Conservation (phyloP, 2,797 vertebrate genomes). For the Nyctalus aviator region DNA sequence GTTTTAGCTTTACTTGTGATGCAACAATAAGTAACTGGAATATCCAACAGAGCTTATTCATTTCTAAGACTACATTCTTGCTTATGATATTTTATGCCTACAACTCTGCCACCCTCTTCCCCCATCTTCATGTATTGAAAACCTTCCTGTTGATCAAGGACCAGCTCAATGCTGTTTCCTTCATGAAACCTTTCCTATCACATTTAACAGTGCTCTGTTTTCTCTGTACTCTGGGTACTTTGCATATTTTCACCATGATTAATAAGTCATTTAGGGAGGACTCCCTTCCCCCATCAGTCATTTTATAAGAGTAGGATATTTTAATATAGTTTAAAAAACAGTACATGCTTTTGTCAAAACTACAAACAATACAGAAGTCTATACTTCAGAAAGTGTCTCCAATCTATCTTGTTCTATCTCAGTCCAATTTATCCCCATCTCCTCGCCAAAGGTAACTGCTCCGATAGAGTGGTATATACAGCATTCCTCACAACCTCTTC, state of each 20-base stretch:
- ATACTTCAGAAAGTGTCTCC: slow-evolving; percentile 7
- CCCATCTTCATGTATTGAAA: neutral
- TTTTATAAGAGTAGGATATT: neutral
- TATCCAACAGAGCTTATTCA: neutral
- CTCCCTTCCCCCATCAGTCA: neutral
- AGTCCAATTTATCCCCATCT: neutral
- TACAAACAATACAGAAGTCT: neutral
- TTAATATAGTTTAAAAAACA: neutral
- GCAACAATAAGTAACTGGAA: neutral
- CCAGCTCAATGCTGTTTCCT: neutral
- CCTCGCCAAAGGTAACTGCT: slow-evolving; percentile 9
- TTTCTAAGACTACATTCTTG: slow-evolving; percentile 22
- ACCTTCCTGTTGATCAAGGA: neutral
- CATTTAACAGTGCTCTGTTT: slow-evolving; percentile 21
- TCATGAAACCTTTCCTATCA: neutral
- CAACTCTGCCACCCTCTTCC: neutral
- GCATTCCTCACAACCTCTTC: neutral
- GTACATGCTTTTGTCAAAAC: slow-evolving; percentile 35
- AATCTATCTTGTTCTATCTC: neutral
- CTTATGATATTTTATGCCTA: neutral
- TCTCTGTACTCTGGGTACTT: neutral
- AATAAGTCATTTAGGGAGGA: neutral
- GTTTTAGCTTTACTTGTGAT: slow-evolving; percentile 29
- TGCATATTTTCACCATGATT: neutral
- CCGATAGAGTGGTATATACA: neutral